Percentiles rank a stretch among this genome's conserved stretches.
These are phyloP conservation scores for Desmodus rotundus DNA, from an alignment of 2,113 vertebrate species.

Conservation along the genomic window DNA sequence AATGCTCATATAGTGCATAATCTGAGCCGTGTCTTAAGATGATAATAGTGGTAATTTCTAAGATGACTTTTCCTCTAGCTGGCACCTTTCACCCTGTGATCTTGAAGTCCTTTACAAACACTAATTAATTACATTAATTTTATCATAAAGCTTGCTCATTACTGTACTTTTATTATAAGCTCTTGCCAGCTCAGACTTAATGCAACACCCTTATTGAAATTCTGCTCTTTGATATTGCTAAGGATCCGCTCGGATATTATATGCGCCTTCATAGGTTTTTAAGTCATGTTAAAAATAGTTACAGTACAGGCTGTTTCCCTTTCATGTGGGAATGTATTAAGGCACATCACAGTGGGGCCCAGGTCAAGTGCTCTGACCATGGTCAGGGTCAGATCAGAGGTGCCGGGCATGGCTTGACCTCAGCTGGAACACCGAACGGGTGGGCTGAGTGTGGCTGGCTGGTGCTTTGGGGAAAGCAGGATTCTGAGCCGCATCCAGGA, in stretches of 20 bases:
- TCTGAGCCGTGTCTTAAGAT: conserved; percentile 68
- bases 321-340: background rate
- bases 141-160: conserved; percentile 72
- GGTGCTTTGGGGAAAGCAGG: background rate
- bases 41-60: conserved; percentile 74
- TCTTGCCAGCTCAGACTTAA: conserved; percentile 66
- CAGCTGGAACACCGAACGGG: background rate
- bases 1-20: conserved; percentile 55
- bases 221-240: conserved; percentile 52
- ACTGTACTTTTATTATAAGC: conserved; percentile 71
- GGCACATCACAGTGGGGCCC: background rate
- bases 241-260: background rate
- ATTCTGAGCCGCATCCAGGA: background rate
- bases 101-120: conserved; percentile 74
- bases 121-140: conserved; percentile 78
- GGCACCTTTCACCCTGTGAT: conserved; percentile 73
- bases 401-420: fast-evolving
- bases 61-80: conserved; percentile 72
- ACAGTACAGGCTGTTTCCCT: background rate
- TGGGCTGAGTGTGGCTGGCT: fast-evolving
- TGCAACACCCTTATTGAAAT: conserved; percentile 56
- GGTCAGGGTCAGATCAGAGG: background rate
- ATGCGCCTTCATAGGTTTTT: background rate
- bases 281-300: background rate
- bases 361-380: background rate